These are phyloP conservation scores for Chloroceryle aenea DNA, from an alignment of 2,113 vertebrate species.

Conservation along the genomic window DNA sequence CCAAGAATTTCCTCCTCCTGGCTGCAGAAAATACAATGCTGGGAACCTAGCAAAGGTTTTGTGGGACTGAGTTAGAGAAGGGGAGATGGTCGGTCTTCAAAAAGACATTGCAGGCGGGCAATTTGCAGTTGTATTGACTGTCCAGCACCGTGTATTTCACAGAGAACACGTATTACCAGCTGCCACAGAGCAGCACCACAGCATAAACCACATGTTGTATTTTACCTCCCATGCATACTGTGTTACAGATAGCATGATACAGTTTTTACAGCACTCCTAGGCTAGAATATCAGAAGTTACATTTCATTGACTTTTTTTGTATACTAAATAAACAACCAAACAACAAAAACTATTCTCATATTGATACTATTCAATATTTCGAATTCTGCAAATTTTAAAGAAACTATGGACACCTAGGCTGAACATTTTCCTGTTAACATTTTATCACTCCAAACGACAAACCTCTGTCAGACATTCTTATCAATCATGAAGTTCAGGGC, in stretches of 20 bases:
- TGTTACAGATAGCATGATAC: background rate
- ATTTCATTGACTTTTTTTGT: background rate
- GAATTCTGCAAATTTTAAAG: background rate
- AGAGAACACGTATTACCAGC: background rate
- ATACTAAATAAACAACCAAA: background rate
- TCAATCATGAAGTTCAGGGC: background rate
- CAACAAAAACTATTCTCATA: fast-evolving
- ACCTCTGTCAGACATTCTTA: background rate
- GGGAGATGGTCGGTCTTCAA: background rate
- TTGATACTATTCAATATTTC: background rate
- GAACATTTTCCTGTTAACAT: background rate
- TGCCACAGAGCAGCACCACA: background rate
- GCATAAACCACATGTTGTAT: background rate
- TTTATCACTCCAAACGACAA: background rate
- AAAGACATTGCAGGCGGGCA: background rate
- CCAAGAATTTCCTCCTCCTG: background rate
- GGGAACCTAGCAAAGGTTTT: background rate
- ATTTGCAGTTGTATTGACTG: background rate
- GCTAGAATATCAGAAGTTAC: background rate
- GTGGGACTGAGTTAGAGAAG: background rate
- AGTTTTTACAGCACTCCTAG: background rate
- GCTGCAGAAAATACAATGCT: background rate
- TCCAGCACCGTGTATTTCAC: background rate
- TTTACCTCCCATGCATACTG: fast-evolving
- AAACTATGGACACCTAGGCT: background rate